These are phyloP conservation scores for Myripristis jacobus DNA, from an alignment of 2,797 vertebrate species.

Conservation along the genomic window DNA sequence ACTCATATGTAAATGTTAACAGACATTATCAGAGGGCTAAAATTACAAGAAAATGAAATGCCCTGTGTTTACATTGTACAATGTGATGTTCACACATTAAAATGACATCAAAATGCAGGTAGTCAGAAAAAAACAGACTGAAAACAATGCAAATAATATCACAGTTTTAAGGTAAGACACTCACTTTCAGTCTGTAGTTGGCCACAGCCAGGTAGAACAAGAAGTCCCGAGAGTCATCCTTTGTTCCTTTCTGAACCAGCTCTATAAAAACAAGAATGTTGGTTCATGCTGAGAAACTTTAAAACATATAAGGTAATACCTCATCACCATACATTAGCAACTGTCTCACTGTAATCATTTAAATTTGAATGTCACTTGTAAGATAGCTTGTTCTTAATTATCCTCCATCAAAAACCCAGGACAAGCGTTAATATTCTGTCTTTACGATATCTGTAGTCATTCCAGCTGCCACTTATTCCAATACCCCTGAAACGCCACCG, in stretches of 20 bases:
- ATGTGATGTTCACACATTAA: not conserved
- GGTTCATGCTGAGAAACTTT: not conserved
- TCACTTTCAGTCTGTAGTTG: slow-evolving; percentile 92
- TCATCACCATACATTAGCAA: too few relatives aligned
- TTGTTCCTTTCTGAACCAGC: slow-evolving; percentile 86
- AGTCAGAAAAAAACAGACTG: not conserved
- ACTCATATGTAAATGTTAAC: too few relatives aligned
- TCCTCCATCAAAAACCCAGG: not conserved
- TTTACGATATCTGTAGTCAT: not conserved
- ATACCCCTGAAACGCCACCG: not conserved
- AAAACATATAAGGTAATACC: not conserved
- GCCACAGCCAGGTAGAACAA: slow-evolving; percentile 91
- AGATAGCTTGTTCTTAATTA: not conserved
- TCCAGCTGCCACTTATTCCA: not conserved
- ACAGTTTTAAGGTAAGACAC: not conserved
- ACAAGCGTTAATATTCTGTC: not conserved
- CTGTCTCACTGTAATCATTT: not conserved
- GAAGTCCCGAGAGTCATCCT: slow-evolving; percentile 92
- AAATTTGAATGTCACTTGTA: too few relatives aligned
- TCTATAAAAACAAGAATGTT: slow-evolving; percentile 72
- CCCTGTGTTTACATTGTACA: not conserved
- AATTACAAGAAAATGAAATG: too few relatives aligned
- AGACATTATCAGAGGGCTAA: too few relatives aligned
- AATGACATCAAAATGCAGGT: not conserved
- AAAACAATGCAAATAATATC: not conserved